phyloP scores from a whole-genome alignment of 2,888 invertebrate genomes.

The Odontomyia ornata region DNA sequence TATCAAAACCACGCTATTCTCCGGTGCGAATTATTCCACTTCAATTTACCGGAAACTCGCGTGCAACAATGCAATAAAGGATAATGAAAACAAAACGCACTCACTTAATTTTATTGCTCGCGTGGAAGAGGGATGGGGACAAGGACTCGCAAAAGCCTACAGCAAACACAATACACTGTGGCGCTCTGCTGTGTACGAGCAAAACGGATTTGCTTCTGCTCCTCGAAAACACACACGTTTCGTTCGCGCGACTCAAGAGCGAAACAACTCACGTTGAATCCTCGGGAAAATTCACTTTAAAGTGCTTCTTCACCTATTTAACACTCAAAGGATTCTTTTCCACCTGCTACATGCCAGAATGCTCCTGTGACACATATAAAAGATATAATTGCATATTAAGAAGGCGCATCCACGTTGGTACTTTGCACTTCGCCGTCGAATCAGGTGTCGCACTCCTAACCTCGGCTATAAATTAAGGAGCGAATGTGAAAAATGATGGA shows the following conservation, averaged over 20 bases:
- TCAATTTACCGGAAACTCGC: conserved; percentile 31
- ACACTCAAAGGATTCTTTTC: not conserved
- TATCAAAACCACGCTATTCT: not conserved
- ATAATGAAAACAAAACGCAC: conserved; percentile 25
- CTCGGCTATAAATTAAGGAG: conserved; percentile 34
- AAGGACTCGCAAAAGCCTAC: not conserved
- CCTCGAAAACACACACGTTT: not conserved
- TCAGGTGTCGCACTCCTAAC: conserved; percentile 13
- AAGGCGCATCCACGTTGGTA: conserved; percentile 12
- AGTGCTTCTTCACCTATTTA: conserved; percentile 38
- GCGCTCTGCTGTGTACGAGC: too few species aligned
- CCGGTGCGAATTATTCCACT: conserved; percentile 8
- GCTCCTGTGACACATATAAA: conserved; percentile 42
- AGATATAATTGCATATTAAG: conserved; percentile 23
- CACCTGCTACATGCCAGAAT: conserved; percentile 19
- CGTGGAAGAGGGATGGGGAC: not conserved
- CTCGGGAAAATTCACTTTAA: conserved; percentile 21
- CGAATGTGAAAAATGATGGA: conserved; percentile 35
- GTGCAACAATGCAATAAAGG: conserved; percentile 34
- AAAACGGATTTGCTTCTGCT: not conserved
- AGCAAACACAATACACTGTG: not conserved
- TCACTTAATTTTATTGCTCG: conserved; percentile 9
- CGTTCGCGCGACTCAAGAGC: conserved; percentile 8
- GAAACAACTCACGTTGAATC: not conserved
- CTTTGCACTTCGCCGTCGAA: conserved; percentile 8